Base-by-base conservation (phyloP, 1,140 invertebrate species). In the Andricus grossulariae region DNA sequence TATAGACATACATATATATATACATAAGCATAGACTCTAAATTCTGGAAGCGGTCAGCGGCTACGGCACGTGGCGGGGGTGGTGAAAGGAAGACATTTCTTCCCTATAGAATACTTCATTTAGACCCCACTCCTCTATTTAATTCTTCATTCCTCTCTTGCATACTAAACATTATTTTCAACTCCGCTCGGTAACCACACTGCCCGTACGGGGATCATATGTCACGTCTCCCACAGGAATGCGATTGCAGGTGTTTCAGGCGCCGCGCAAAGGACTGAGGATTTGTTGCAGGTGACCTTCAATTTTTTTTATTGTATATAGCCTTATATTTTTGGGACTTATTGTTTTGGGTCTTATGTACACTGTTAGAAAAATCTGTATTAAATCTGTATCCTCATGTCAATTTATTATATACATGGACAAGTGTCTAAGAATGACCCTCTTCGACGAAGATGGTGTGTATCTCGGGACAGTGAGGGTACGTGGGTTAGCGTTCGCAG, bases 21-120 rank as follows among this genome's bases (percentile, higher is more conserved):
- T 66, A 25, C 19, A 13, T 25, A 66, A 15, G 57, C 16, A 66
- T 32, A 66, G 57, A 39, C 39, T 32, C 16, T 16, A 15, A 54
- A 18, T 15, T n/a, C 16, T 18, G 7, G 11, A n/a, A n/a, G 4
- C 39, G 21, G 21, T 25, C 19, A 71, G 66, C 71, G 74, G 74
- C 73, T 78, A 50, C 76, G 11, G n/a, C 73, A 71, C 10, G 73
- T 83, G 83, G 87, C 83, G 84, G 80, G 82, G 80, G 79, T 81
- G 84, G 87, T 91, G 90, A 91, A 91, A 90, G 89, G 89, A 87
- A 88, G 86, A 88, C 82, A 85, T 88, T 88, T 87, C 82, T 85
- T 88, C 78, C 72, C 51, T 51, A 21, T 72, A 49, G 18, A 75
- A 16, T 51, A 45, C 73, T 55, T 74, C 57, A 74, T 19, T 32